Evolutionary conservation across 2,888 invertebrate genomes (phyloP).

Genomic region (Ectemnius continuus): DNA sequence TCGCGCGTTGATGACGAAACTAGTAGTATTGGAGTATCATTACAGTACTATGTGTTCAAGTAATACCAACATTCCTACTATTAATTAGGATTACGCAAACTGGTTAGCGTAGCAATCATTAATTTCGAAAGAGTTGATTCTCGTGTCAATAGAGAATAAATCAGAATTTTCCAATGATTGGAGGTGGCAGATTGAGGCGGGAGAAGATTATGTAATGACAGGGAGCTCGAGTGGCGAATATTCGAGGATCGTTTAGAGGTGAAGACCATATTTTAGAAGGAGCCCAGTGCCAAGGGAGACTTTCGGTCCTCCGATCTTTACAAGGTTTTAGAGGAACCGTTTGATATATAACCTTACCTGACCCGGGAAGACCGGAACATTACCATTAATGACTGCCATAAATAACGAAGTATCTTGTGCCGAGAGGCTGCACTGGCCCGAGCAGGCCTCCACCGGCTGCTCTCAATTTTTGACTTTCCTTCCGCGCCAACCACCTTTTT

Average conservation of each 20-base stretch:
- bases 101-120: too few species aligned
- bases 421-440: slow-evolving; percentile 19
- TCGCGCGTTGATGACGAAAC: too few species aligned
- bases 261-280: slow-evolving; percentile 21
- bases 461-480: slow-evolving; percentile 9
- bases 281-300: slow-evolving; percentile 27
- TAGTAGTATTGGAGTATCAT: too few species aligned
- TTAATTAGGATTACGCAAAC: too few species aligned
- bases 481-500: slow-evolving; percentile 1
- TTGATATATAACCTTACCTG: slow-evolving; percentile 69
- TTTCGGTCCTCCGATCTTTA: slow-evolving; percentile 13
- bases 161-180: too few species aligned
- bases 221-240: neutral
- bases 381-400: slow-evolving; percentile 69
- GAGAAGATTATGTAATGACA: too few species aligned
- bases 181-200: too few species aligned
- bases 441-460: neutral
- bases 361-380: slow-evolving; percentile 63
- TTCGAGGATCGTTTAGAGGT: neutral
- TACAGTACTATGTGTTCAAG: too few species aligned
- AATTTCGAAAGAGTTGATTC: too few species aligned
- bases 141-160: too few species aligned
- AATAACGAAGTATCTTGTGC: slow-evolving; percentile 59
- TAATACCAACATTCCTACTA: too few species aligned
- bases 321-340: slow-evolving; percentile 28